Base-by-base conservation (phyloP, 2,797 vertebrate genomes). In the Cyclopterus lumpus region DNA sequence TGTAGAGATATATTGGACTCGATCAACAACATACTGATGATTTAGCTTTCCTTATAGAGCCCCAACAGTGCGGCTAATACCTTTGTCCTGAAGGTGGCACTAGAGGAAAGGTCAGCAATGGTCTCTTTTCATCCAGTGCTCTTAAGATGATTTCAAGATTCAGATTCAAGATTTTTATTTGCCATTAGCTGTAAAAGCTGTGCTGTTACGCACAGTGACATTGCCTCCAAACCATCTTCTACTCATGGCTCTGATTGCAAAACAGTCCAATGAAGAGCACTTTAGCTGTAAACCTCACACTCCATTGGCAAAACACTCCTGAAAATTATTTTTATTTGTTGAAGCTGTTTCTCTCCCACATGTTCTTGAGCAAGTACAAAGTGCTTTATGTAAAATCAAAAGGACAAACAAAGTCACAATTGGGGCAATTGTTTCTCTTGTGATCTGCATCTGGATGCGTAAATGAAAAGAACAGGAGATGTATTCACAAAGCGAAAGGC, bases 61-160 rank as follows among this genome's bases (percentile, higher is more conserved):
- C 24, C 51, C 1, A 42, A 54, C 7, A 57, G 26, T 15, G 36
- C 6, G 28, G 28, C 14, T 20, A 42, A 16, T 24, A 26, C 8
- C 11, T n/a, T 34, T 65, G 24, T 42, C 53, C 53, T 30, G 66
- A 68, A 26, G 64, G 40, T 46, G 16, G 24, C 10, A 28, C 65
- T 14, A 32, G 24, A 67, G 14, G 67, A 20, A 69, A 46, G 15
- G 26, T 46, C n/a, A n/a, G 15, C 51, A 46, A 57, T 28, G 22
- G 36, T 59, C 48, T 63, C 14, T 16, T 42, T 54, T 53, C 38
- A 36, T 46, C 12, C 67, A 22, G 40, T 34, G 5, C 28, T 48
- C 34, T 42, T 40, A 16, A 71, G 48, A 53, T n/a, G 32, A 62
- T 71, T 28, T 28, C n/a, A n/a, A n/a, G n/a, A n/a, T n/a, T n/a